These are phyloP conservation scores for Plecturocebus donacophilus DNA, from an alignment of 2,113 vertebrate species.

Conservation along the genomic window DNA sequence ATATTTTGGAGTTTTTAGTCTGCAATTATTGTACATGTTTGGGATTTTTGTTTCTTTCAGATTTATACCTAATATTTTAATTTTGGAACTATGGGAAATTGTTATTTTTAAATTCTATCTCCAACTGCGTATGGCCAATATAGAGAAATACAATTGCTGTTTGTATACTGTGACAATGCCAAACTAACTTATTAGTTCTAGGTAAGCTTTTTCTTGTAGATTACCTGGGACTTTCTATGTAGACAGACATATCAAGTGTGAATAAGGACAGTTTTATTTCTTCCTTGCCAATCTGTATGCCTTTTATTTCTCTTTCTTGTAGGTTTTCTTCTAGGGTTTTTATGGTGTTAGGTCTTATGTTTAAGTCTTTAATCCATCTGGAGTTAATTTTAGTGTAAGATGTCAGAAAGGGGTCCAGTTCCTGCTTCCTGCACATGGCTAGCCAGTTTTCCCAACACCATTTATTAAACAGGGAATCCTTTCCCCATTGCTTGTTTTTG, in stretches of 20 bases:
- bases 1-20: neutral
- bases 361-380: too few species aligned
- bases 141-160: neutral
- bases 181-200: neutral
- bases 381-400: too few species aligned
- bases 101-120: constrained; percentile 20
- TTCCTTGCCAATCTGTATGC: neutral
- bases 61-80: constrained; percentile 2
- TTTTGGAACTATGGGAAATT: constrained; percentile 1
- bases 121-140: neutral
- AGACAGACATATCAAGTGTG: neutral
- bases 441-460: too few species aligned
- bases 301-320: constrained; percentile 28
- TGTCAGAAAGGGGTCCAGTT: too few species aligned
- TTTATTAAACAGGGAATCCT: too few species aligned
- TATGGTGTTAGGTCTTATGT: too few species aligned
- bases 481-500: too few species aligned
- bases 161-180: neutral
- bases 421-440: too few species aligned
- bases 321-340: too few species aligned
- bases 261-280: constrained; percentile 9
- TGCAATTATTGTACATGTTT: neutral
- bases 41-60: neutral
- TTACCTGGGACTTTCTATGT: neutral
- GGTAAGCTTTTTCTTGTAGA: neutral